These are phyloP conservation scores for Strigops habroptila DNA, from an alignment of 2,113 vertebrate genomes.

Conservation along the genomic window DNA sequence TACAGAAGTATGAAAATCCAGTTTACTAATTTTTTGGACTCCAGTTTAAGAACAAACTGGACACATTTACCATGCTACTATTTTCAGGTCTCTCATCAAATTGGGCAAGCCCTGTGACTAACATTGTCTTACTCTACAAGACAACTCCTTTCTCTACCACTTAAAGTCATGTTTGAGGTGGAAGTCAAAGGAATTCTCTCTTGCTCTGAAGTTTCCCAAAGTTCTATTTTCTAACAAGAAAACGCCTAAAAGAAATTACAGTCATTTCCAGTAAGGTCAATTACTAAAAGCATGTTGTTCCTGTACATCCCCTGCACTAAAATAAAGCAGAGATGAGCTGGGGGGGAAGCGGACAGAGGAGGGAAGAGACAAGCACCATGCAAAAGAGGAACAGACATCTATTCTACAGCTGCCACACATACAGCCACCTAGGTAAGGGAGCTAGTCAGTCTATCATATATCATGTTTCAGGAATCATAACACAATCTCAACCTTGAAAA, in stretches of 20 bases:
- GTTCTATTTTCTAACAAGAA: background rate
- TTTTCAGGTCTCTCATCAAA: background rate
- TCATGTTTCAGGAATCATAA: accelerated
- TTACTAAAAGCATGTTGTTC: background rate
- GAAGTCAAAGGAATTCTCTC: background rate
- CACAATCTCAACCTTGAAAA: accelerated
- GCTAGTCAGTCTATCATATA: no score
- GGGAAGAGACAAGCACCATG: background rate
- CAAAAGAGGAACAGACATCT: background rate
- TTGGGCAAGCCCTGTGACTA: background rate
- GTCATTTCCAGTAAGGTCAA: background rate
- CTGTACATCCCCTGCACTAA: background rate
- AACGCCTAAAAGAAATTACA: background rate
- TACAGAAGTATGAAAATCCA: background rate
- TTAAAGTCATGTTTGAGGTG: background rate
- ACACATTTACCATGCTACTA: background rate
- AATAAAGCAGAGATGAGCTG: background rate
- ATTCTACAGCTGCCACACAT: background rate
- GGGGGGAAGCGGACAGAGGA: no score
- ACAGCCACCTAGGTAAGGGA: background rate
- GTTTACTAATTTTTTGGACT: background rate
- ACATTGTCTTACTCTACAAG: background rate
- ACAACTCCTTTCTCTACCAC: background rate
- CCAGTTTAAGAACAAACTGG: background rate
- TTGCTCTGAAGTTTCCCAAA: background rate